These are phyloP conservation scores for Oreochromis niloticus DNA, from an alignment of 2,113 vertebrate genomes.

Conservation along the genomic window DNA sequence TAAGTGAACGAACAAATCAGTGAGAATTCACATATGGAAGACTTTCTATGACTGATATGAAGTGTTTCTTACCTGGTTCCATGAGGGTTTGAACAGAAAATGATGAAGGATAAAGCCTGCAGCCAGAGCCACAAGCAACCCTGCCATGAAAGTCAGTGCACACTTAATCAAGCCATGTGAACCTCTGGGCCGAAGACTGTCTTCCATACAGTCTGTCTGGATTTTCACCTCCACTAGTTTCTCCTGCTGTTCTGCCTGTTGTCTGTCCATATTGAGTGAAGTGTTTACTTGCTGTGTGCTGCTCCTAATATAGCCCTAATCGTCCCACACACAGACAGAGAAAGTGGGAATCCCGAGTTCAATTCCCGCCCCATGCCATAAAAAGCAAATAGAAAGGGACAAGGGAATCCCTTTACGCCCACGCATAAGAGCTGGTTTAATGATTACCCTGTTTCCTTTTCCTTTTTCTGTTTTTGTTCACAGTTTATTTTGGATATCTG, in stretches of 20 bases:
- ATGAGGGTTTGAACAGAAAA: neutral
- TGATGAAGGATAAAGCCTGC: neutral
- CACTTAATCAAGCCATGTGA: neutral
- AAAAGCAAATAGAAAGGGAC: neutral
- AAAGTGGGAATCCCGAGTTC: slow-evolving; percentile 10
- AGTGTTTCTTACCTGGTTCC: slow-evolving; percentile 28
- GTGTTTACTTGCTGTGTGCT: neutral
- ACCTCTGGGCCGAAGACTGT: fast-evolving
- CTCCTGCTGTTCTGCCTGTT: neutral
- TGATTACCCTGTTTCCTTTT: neutral
- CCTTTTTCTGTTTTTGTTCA: neutral
- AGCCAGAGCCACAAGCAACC: neutral
- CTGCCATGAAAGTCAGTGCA: neutral
- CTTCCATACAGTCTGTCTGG: neutral
- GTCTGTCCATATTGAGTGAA: slow-evolving; percentile 17
- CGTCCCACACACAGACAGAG: slow-evolving; percentile 30
- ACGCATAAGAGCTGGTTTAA: neutral
- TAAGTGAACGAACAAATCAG: neutral
- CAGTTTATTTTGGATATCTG: neutral
- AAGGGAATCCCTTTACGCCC: slow-evolving; percentile 40
- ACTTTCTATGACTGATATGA: neutral
- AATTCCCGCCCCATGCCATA: neutral
- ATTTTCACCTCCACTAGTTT: neutral
- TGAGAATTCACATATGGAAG: neutral
- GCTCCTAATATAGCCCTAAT: slow-evolving; percentile 5